phyloP scores from a whole-genome alignment of 2,797 vertebrate species.

The Pangasius djambal region DNA sequence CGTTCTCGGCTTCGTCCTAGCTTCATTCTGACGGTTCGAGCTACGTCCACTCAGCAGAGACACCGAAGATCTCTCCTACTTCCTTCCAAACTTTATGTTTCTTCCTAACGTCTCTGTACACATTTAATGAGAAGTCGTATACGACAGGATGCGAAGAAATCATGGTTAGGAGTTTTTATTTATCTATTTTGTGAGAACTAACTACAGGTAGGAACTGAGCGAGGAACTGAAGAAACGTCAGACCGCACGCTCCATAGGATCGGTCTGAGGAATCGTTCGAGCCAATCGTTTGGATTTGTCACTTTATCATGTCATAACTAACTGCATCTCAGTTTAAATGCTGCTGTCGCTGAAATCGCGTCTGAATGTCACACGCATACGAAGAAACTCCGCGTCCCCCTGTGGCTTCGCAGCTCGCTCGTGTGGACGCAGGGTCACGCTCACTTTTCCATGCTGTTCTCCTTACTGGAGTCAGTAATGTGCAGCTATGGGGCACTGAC shows the following conservation, averaged over 20 bases:
- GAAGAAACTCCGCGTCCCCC: not conserved
- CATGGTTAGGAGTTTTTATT: no score
- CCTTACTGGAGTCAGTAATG: not conserved
- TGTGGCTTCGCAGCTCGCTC: not conserved
- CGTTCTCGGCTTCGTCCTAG: not conserved
- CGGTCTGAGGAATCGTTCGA: not conserved
- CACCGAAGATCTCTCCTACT: not conserved
- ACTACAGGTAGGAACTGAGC: no score
- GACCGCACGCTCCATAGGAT: not conserved
- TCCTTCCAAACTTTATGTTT: not conserved
- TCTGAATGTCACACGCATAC: no score
- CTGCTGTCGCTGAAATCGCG: not conserved
- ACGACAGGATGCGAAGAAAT: not conserved
- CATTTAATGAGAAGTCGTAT: not conserved
- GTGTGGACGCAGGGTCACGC: not conserved
- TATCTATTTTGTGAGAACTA: no score
- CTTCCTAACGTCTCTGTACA: not conserved
- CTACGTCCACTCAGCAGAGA: no score
- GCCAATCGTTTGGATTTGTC: not conserved
- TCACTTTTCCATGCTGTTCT: not conserved
- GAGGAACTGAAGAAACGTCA: not conserved
- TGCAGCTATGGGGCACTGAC: not conserved
- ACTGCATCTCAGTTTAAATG: not conserved
- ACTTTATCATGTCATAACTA: not conserved
- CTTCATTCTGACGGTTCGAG: no score